Evolutionary conservation across 37 sponge, comb jelly and placozoan species (phyloP).

Genomic region (Chondrosia reniformis): DNA sequence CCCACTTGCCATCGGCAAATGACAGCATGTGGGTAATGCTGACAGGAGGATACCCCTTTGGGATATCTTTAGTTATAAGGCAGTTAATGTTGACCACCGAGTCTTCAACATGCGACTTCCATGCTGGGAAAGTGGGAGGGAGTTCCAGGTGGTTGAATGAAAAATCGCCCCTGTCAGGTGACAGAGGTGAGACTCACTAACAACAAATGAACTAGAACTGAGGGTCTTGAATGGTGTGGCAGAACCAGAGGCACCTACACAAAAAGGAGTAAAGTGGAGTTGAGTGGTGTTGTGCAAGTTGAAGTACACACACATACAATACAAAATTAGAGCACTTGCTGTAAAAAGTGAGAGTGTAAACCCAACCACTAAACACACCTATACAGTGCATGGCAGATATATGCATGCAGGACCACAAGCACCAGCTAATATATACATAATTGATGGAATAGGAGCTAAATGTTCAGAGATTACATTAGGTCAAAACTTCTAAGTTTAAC

Average conservation of each 20-base stretch:
- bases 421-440: background rate
- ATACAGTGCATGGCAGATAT: too few relatives aligned
- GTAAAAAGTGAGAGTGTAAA: background rate
- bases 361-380: too few relatives aligned
- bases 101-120: background rate
- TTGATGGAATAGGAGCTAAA: background rate
- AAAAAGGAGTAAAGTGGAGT: background rate
- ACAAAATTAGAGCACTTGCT: background rate
- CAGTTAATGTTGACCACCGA: background rate
- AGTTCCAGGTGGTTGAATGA: too few relatives aligned
- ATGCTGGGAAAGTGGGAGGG: too few relatives aligned
- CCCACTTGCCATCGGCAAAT: background rate
- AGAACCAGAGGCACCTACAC: slow-evolving; percentile 1
- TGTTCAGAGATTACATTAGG: background rate
- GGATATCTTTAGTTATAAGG: background rate
- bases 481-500: background rate
- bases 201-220: background rate
- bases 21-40: background rate
- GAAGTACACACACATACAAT: background rate
- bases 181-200: too few relatives aligned
- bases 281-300: background rate
- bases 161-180: too few relatives aligned
- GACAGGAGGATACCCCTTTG: background rate
- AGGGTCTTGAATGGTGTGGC: background rate
- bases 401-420: too few relatives aligned